Evolutionary conservation across 2,113 vertebrate species (phyloP), one percentile per base, ranked within the genome.

Genomic region (Chloroceryle aenea): DNA sequence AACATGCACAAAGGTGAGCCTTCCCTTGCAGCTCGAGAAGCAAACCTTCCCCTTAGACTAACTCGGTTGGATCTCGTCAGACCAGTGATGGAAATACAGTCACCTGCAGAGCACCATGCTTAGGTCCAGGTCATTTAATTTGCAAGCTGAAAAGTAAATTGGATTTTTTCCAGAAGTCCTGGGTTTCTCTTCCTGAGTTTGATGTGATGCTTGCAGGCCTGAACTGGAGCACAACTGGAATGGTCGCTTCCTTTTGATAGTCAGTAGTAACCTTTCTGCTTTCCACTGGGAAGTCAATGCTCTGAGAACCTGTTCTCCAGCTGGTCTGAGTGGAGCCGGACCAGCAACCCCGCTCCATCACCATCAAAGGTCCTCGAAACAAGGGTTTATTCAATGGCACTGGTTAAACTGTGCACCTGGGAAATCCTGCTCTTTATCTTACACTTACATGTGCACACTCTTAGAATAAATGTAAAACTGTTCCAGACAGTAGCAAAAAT

Each of bases 41-140:
- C 14, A 40, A 48, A 78, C n/a, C 32, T 38, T 48, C 29, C 4
- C 16, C 22, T 20, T 40, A n/a, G 25, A 79, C 29, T 30, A 56
- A 56, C 59, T 69, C 4, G 1, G 2, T 40, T 14, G 11, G n/a
- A 26, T 8, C 58, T 72, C 9, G 0, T 34, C 3, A 2, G 53
- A 56, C 8, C 48, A 50, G n/a, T 0, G 3, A 5, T 55, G 29
- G 58, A 89, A 77, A 21, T 13, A 22, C 76, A 67, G 32, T 66
- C 23, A 29, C 38, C 32, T 52, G 4, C 1, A 2, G 64, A 82
- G 42, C 20, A 34, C 55, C 25, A 25, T 7, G 16, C 40, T 68
- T 13, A 34, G 6, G 29, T 59, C 25, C 50, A 45, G 43, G 12
- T 22, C 26, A 14, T 76, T 87, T 47, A 18, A 64, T 61, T 66